Evolutionary conservation across 2,888 invertebrate species (phyloP).

Genomic region (Drosophila lacicola): DNA sequence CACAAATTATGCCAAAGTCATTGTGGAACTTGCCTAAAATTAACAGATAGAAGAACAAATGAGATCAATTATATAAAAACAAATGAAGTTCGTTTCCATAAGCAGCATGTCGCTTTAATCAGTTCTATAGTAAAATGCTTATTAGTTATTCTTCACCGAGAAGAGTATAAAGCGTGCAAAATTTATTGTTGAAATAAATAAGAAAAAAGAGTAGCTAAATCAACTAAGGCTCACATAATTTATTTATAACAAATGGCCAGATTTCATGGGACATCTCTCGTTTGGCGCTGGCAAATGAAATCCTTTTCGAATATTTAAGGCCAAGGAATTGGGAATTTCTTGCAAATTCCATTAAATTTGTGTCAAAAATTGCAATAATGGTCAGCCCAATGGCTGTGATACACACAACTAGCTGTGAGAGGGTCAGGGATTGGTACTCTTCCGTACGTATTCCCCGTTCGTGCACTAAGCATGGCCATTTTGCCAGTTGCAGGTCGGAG

Average conservation of each 20-base stretch:
- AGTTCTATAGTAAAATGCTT: too few species aligned
- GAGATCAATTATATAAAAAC: neutral
- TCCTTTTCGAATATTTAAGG: slow-evolving; percentile 45
- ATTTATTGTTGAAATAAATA: slow-evolving; percentile 16
- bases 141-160: neutral
- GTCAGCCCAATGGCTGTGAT: slow-evolving; percentile 7
- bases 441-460: slow-evolving; percentile 8
- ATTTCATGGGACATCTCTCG: slow-evolving; percentile 44
- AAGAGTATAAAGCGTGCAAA: slow-evolving; percentile 23
- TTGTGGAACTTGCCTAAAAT: too few species aligned
- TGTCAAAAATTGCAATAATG: slow-evolving; percentile 67
- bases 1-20: too few species aligned
- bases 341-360: slow-evolving; percentile 53
- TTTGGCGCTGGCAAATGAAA: slow-evolving; percentile 23
- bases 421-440: neutral
- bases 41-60: neutral
- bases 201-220: slow-evolving; percentile 24
- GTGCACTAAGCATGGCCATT: slow-evolving; percentile 30
- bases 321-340: neutral
- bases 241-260: slow-evolving; percentile 62
- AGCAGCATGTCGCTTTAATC: too few species aligned
- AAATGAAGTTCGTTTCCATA: too few species aligned
- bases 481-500: slow-evolving; percentile 42
- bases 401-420: neutral
- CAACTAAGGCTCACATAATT: slow-evolving; percentile 49